phyloP scores from a whole-genome alignment of 2,797 vertebrate genomes.

The Novumbra hubbsi region DNA sequence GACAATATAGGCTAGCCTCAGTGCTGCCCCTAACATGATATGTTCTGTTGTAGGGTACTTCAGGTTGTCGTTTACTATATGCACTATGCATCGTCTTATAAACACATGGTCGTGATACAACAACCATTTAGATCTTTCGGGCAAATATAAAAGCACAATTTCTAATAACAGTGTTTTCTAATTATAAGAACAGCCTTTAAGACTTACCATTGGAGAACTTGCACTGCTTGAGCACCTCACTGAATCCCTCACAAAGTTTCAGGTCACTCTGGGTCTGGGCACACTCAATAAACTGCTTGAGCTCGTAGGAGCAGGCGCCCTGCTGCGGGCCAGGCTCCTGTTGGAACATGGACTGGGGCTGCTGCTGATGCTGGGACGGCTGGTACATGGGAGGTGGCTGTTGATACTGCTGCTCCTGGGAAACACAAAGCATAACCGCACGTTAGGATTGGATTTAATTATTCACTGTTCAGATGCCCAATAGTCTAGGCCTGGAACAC shows the following conservation, averaged over 20 bases:
- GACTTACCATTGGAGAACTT: slow-evolving; percentile 84
- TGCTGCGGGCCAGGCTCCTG: slow-evolving; percentile 71
- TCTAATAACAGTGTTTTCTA: neutral
- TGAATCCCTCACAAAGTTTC: slow-evolving; percentile 92
- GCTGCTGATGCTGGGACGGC: slow-evolving; percentile 69
- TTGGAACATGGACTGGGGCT: slow-evolving; percentile 66
- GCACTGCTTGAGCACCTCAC: slow-evolving; percentile 93
- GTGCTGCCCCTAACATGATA: too few relatives aligned
- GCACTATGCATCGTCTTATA: too few relatives aligned
- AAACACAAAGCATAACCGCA: slow-evolving; percentile 14
- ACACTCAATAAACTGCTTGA: slow-evolving; percentile 92
- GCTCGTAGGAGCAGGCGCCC: slow-evolving; percentile 83
- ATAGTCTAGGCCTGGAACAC: neutral
- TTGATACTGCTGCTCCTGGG: slow-evolving; percentile 77
- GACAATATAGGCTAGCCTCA: too few relatives aligned
- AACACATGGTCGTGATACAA: neutral
- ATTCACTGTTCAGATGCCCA: neutral
- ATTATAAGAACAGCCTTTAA: neutral
- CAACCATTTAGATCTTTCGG: neutral
- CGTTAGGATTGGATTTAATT: neutral
- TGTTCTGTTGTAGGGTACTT: too few relatives aligned
- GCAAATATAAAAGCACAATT: neutral
- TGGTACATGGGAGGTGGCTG: slow-evolving; percentile 53
- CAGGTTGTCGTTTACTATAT: too few relatives aligned
- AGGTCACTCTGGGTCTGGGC: slow-evolving; percentile 90